phyloP scores from a whole-genome alignment of 2,888 invertebrate genomes.

The Tanytarsus gracilentus region DNA sequence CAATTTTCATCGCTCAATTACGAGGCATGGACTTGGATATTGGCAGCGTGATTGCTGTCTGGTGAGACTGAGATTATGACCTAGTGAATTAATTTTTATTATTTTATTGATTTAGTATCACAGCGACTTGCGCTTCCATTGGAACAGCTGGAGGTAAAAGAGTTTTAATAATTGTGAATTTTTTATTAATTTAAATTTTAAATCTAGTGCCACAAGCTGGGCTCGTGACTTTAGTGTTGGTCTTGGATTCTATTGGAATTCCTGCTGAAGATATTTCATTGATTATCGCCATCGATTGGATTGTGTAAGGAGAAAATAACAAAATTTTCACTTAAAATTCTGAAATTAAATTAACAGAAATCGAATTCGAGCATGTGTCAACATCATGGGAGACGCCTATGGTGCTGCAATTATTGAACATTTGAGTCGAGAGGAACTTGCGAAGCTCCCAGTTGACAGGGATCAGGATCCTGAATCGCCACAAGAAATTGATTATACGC shows the following conservation, averaged over 20 bases:
- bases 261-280: slow-evolving; percentile 59
- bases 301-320: too few relatives aligned
- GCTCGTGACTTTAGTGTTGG: slow-evolving; percentile 70
- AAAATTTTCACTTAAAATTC: too few relatives aligned
- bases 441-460: too few relatives aligned
- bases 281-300: slow-evolving; percentile 61
- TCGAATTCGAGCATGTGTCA: slow-evolving; percentile 53
- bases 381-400: slow-evolving; percentile 65
- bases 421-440: slow-evolving; percentile 47
- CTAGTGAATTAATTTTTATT: too few relatives aligned
- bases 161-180: too few relatives aligned
- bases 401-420: slow-evolving; percentile 66
- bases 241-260: slow-evolving; percentile 57
- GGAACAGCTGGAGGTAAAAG: slow-evolving; percentile 75
- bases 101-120: slow-evolving; percentile 82
- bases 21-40: slow-evolving; percentile 53
- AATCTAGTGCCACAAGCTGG: slow-evolving; percentile 73
- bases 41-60: slow-evolving; percentile 61
- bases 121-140: slow-evolving; percentile 70
- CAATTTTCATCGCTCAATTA: slow-evolving; percentile 72
- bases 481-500: too few relatives aligned
- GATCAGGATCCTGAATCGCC: too few relatives aligned
- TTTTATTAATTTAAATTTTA: too few relatives aligned
- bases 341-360: too few relatives aligned
- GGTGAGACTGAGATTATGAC: too few relatives aligned